phyloP scores from a whole-genome alignment of 35 echinoderm and acorn worm genomes.

The Apostichopus parvimensis region DNA sequence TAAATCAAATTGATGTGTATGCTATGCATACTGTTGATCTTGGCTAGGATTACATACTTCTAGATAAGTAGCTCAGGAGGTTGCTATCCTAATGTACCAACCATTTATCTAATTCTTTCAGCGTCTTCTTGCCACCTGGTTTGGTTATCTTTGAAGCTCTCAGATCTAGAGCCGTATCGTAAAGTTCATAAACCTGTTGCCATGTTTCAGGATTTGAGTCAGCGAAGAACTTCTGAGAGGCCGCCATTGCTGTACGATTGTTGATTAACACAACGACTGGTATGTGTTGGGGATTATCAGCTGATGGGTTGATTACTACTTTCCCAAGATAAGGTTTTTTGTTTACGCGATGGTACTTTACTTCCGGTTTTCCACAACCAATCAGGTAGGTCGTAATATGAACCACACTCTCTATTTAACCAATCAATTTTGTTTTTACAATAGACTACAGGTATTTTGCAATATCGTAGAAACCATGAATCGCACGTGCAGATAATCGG shows the following conservation, averaged over 20 bases:
- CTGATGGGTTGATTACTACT: not conserved
- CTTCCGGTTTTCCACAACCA: not conserved
- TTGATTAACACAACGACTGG: not conserved
- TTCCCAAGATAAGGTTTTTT: not conserved
- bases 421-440: too few relatives aligned
- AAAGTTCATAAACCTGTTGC: slow-evolving; percentile 70
- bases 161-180: slow-evolving; percentile 70
- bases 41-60: too few relatives aligned
- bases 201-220: slow-evolving; percentile 63
- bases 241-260: not conserved
- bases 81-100: not conserved
- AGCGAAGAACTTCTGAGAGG: slow-evolving; percentile 65
- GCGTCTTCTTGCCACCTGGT: slow-evolving; percentile 73
- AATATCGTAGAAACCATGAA: too few relatives aligned
- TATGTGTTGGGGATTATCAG: not conserved
- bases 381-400: too few relatives aligned
- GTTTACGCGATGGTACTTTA: not conserved
- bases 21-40: too few relatives aligned
- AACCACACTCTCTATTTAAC: too few relatives aligned
- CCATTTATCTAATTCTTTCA: slow-evolving; percentile 92
- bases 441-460: too few relatives aligned
- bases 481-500: too few relatives aligned
- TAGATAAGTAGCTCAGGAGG: too few relatives aligned
- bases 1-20: too few relatives aligned
- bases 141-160: slow-evolving; percentile 88